These are phyloP conservation scores for Epinephelus cyanopodus DNA, from an alignment of 2,113 vertebrate species.

Conservation along the genomic window DNA sequence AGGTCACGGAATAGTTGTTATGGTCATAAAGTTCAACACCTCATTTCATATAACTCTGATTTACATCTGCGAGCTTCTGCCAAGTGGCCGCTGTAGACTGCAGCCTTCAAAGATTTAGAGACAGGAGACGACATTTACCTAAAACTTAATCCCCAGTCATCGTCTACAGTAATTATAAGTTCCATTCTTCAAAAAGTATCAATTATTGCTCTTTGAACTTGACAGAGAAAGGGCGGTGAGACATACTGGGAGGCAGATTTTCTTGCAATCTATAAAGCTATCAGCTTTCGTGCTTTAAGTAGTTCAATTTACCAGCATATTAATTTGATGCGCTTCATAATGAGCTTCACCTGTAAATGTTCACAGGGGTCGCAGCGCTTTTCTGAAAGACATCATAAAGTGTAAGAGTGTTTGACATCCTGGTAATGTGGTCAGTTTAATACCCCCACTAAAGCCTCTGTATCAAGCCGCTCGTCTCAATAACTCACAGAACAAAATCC, in stretches of 20 bases:
- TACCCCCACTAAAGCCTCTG: conserved; percentile 58
- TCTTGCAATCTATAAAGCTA: neutral
- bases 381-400: conserved; percentile 36
- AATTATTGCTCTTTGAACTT: conserved; percentile 28
- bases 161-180: conserved; percentile 16
- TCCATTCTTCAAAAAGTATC: conserved; percentile 15
- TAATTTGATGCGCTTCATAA: conserved; percentile 1
- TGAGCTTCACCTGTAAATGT: conserved; percentile 20
- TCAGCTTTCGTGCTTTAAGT: conserved; percentile 2
- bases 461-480: conserved; percentile 73
- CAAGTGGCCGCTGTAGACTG: conserved; percentile 5
- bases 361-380: neutral
- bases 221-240: neutral
- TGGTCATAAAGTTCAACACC: conserved; percentile 36
- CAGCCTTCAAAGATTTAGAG: conserved; percentile 12
- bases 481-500: conserved; percentile 74
- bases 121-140: conserved; percentile 7
- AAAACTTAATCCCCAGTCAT: conserved; percentile 19
- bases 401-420: conserved; percentile 50
- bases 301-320: conserved; percentile 1
- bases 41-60: conserved; percentile 45
- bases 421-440: conserved; percentile 74
- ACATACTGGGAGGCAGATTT: neutral
- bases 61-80: conserved; percentile 29
- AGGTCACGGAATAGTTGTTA: conserved; percentile 49